These are phyloP conservation scores for Anniella stebbinsi DNA, from an alignment of 2,797 vertebrate species.

Conservation along the genomic window DNA sequence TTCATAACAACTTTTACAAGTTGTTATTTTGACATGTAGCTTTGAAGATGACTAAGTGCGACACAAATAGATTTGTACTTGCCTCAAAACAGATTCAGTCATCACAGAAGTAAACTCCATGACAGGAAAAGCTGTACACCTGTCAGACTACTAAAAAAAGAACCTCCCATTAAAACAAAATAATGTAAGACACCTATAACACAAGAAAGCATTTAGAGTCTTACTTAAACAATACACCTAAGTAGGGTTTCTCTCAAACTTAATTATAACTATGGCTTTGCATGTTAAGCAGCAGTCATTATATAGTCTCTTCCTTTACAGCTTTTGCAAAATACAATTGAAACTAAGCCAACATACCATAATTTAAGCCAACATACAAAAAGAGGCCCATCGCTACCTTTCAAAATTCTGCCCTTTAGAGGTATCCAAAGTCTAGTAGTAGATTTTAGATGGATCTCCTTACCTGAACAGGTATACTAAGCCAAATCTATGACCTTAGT, in stretches of 20 bases:
- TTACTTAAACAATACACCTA: background rate
- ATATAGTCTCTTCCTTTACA: slow-evolving; percentile 1
- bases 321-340: background rate
- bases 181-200: background rate
- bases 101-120: fast-evolving
- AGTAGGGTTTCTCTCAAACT: background rate
- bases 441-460: background rate
- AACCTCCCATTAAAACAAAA: background rate
- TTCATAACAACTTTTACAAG: slow-evolving; percentile 12
- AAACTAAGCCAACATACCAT: background rate
- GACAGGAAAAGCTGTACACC: background rate
- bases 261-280: background rate
- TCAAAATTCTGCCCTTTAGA: background rate
- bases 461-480: background rate
- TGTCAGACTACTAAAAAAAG: fast-evolving
- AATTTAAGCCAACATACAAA: background rate
- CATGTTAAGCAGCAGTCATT: background rate
- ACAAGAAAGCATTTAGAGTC: background rate
- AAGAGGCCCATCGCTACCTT: background rate
- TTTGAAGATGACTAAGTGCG: slow-evolving; percentile 1
- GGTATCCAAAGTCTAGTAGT: background rate
- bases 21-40: background rate
- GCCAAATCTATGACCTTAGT: background rate
- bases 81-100: background rate
- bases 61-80: slow-evolving; percentile 31